Evolutionary conservation across 2,888 invertebrate genomes (phyloP), one percentile per base, ranked within the genome.

Genomic region (Zhuqinia jingwanae): DNA sequence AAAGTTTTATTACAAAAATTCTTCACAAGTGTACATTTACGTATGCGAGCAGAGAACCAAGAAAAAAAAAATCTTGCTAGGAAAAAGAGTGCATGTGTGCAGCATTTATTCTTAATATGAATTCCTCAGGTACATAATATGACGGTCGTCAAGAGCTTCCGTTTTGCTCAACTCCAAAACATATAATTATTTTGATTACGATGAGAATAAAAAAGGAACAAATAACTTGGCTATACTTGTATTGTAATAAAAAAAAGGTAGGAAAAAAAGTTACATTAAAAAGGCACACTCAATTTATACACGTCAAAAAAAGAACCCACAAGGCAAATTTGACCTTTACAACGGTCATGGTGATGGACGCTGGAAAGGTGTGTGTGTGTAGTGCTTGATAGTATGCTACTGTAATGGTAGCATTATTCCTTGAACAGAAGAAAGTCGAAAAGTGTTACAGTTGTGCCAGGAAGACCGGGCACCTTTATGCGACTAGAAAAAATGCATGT

Each of bases 181-280:
- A 36, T 75, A 36, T 75, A 75, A 75, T 75, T 75, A 75, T 75
- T 56, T 75, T 75, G 75, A 75, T 75, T 75, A 56, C 75, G 75
- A 53, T 30, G 36, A 56, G 30, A 56, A 30, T 53, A 56, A 45
- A 36, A 36, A 17, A 63, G 15, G 36, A 25, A 30, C 10, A 56
- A 75, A 75, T 56, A 75, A 75, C 17, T 53, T n/a, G 56, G 53
- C 36, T n/a, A 65, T 65, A 20, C 65, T 65, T 63, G 30, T 47
- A 20, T 70, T 25, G 42, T 15, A 45, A 15, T 47, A 45, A 45
- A 70, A 70, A 70, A 13, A 22, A 25, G 10, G 10, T 58, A 8
- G 22, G 11, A 70, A 45, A 73, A 50, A 53, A 70, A 6, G 22
- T 22, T 45, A 20, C 10, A 65, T 17, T n/a, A 36, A 36, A 65